A percentile compares a stretch with the other conserved stretches of the same genome.
These are phyloP conservation scores for Phylloscopus collybita DNA, from an alignment of 2,797 vertebrate genomes.

Conservation along the genomic window DNA sequence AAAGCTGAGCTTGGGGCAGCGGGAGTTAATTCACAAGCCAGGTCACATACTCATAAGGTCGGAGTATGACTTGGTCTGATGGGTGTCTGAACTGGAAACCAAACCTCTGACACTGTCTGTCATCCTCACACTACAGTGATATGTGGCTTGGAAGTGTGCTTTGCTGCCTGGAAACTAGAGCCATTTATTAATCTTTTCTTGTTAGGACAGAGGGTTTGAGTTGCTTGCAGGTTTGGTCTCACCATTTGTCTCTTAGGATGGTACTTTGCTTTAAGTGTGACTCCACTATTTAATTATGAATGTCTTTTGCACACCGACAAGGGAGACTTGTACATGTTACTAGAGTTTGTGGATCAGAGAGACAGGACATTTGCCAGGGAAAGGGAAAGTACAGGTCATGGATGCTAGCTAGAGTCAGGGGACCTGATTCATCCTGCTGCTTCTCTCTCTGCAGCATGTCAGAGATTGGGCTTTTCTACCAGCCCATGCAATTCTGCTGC, in stretches of 20 bases:
- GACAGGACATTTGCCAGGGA: not conserved
- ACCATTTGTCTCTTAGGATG: not conserved
- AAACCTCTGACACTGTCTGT: not conserved
- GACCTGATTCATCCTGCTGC: not conserved
- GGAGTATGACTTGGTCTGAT: constrained; percentile 52
- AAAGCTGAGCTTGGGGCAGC: constrained; percentile 70
- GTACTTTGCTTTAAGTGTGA: not conserved
- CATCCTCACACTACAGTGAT: not conserved
- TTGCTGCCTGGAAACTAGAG: not conserved
- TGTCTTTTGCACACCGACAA: accelerated
- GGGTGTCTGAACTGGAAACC: constrained; percentile 36
- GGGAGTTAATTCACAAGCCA: constrained; percentile 75
- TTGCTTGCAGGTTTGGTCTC: not conserved
- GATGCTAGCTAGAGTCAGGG: not conserved
- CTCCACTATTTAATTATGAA: not conserved
- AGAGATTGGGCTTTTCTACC: not conserved
- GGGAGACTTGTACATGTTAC: accelerated
- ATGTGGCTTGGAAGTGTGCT: not conserved
- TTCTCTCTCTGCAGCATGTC: not conserved
- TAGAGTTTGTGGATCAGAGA: not conserved
- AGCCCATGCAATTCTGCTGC: not conserved
- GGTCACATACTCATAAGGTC: constrained; percentile 74
- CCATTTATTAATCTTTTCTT: not conserved
- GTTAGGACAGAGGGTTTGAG: not conserved
- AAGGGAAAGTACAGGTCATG: not conserved